Conservation (phyloP, 1,140 invertebrate species). For the Penaeus vannamei region DNA sequence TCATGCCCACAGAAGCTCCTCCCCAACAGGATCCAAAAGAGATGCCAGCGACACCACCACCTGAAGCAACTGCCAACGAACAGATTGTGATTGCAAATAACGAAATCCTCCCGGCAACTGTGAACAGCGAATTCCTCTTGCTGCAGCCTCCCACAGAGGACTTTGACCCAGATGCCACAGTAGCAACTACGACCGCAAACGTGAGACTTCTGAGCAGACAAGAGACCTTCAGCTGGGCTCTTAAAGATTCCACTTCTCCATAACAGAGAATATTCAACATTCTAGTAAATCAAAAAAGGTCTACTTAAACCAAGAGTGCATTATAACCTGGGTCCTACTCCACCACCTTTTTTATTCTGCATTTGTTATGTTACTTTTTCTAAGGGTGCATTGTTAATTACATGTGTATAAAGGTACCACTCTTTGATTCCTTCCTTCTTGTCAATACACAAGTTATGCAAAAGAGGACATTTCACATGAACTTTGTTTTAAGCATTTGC, state of each 20-base stretch:
- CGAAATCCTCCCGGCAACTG: conserved; percentile 1
- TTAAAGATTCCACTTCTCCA: conserved; percentile 21
- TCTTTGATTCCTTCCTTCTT: no score
- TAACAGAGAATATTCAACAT: not conserved
- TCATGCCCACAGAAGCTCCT: not conserved
- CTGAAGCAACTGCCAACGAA: conserved; percentile 15
- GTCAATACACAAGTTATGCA: no score
- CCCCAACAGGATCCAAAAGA: not conserved
- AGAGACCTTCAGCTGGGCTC: conserved; percentile 64
- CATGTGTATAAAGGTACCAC: no score
- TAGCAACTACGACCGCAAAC: not conserved
- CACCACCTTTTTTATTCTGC: not conserved
- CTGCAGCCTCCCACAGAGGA: not conserved
- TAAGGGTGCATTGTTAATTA: no score
- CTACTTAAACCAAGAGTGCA: not conserved
- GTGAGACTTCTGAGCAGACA: conserved; percentile 46
- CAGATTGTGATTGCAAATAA: no score
- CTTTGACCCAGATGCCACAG: not conserved
- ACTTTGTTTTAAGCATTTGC: no score
- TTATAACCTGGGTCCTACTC: not conserved
- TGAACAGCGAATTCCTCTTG: not conserved
- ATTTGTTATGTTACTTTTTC: no score
- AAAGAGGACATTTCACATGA: no score
- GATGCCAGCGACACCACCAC: not conserved
- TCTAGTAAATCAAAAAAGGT: not conserved